Conservation (phyloP, 2,113 vertebrate genomes). For the Perca schrenkii region DNA sequence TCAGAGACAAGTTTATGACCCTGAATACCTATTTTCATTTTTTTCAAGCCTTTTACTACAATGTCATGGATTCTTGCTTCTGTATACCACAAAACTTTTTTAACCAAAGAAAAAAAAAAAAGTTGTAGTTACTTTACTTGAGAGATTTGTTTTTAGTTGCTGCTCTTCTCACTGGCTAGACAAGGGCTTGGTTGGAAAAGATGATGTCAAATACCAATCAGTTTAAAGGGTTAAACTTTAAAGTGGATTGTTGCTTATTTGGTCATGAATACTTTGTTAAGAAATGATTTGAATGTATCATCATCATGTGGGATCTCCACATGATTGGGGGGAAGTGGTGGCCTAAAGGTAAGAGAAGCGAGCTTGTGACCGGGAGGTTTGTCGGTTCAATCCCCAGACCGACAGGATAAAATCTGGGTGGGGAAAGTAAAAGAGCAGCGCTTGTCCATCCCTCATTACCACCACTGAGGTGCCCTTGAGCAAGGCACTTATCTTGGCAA, state of each 20-base stretch:
- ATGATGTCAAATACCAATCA: background rate
- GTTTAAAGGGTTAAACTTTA: background rate
- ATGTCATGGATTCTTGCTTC: background rate
- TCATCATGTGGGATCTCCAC: too few relatives aligned
- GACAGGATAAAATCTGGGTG: too few relatives aligned
- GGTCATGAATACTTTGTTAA: background rate
- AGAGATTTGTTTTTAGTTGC: background rate
- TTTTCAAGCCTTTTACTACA: background rate
- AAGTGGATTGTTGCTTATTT: background rate
- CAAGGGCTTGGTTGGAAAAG: background rate
- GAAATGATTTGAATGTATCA: background rate
- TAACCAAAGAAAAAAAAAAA: background rate
- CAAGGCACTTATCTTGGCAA: slow-evolving; percentile 83
- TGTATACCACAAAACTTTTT: background rate
- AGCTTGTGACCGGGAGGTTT: too few relatives aligned
- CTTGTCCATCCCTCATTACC: too few relatives aligned
- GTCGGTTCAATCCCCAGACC: too few relatives aligned
- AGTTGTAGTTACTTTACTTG: background rate
- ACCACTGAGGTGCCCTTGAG: too few relatives aligned
- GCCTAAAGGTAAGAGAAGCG: too few relatives aligned
- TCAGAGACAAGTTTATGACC: background rate
- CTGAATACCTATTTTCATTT: background rate
- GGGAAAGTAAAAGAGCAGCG: too few relatives aligned
- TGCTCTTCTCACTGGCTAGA: background rate
- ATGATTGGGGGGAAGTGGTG: too few relatives aligned